phyloP scores from a whole-genome alignment of 2,113 vertebrate genomes.

The Progne subis region DNA sequence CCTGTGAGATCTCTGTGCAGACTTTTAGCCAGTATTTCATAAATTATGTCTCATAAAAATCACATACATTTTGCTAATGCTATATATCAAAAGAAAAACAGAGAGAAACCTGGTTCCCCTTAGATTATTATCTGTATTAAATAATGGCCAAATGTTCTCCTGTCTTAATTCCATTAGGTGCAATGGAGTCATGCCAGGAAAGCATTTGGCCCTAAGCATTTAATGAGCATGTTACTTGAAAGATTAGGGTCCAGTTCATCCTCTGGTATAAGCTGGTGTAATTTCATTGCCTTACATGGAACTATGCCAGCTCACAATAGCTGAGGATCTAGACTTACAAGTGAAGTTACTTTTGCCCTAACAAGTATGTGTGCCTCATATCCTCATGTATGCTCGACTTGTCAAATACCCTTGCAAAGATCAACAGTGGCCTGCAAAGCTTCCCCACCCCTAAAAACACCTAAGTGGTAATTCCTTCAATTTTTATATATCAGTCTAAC shows the following conservation, averaged over 20 bases:
- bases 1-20: neutral
- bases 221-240: slow-evolving; percentile 44
- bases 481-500: neutral
- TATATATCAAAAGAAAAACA: slow-evolving; percentile 22
- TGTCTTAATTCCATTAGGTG: slow-evolving; percentile 38
- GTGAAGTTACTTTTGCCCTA: slow-evolving; percentile 22
- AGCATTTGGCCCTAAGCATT: slow-evolving; percentile 37
- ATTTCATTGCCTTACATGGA: slow-evolving; percentile 24
- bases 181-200: slow-evolving; percentile 15
- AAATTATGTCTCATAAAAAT: neutral
- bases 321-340: neutral
- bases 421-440: neutral
- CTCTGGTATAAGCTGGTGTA: neutral
- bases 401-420: neutral
- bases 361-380: neutral
- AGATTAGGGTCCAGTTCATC: slow-evolving; percentile 30
- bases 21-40: neutral
- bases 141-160: slow-evolving; percentile 47
- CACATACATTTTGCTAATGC: neutral
- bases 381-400: neutral
- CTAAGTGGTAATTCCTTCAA: neutral
- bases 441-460: accelerated
- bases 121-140: slow-evolving; percentile 37
- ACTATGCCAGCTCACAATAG: neutral
- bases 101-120: slow-evolving; percentile 31